phyloP scores from a whole-genome alignment of 2,888 invertebrate species.

The Boloria selene region DNA sequence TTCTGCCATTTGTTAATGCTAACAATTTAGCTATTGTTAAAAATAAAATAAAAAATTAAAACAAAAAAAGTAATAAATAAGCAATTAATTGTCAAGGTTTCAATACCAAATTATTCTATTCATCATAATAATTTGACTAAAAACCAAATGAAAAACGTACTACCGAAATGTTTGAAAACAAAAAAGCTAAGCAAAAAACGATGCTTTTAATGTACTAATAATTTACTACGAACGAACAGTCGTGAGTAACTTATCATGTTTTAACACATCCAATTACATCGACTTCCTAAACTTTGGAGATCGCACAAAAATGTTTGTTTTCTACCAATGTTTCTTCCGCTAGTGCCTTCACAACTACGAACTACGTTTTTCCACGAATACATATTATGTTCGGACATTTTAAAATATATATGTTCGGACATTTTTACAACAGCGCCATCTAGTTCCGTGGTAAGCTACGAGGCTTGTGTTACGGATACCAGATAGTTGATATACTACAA shows the following conservation, averaged over 20 bases:
- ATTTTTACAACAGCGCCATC: too few species aligned
- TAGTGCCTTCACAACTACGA: too few species aligned
- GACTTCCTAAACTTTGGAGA: slow-evolving; percentile 2
- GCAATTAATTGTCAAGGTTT: slow-evolving; percentile 35
- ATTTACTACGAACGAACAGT: slow-evolving; percentile 23
- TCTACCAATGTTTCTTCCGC: too few species aligned
- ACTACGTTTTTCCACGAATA: too few species aligned
- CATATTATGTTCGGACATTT: too few species aligned
- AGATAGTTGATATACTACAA: too few species aligned
- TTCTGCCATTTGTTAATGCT: neutral
- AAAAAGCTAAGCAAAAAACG: slow-evolving; percentile 30
- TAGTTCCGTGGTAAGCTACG: too few species aligned
- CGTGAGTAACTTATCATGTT: slow-evolving; percentile 16
- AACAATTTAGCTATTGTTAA: slow-evolving; percentile 2
- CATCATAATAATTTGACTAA: slow-evolving; percentile 39
- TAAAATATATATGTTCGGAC: too few species aligned
- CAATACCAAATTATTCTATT: slow-evolving; percentile 32
- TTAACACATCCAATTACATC: slow-evolving; percentile 10
- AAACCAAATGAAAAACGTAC: slow-evolving; percentile 28
- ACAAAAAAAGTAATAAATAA: slow-evolving; percentile 24
- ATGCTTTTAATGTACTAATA: slow-evolving; percentile 23
- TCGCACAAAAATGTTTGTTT: neutral
- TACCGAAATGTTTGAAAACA: slow-evolving; percentile 38
- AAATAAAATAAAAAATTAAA: slow-evolving; percentile 21
- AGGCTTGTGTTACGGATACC: too few species aligned